Conservation (phyloP, 2,797 vertebrate species). For the Betta splendens region DNA sequence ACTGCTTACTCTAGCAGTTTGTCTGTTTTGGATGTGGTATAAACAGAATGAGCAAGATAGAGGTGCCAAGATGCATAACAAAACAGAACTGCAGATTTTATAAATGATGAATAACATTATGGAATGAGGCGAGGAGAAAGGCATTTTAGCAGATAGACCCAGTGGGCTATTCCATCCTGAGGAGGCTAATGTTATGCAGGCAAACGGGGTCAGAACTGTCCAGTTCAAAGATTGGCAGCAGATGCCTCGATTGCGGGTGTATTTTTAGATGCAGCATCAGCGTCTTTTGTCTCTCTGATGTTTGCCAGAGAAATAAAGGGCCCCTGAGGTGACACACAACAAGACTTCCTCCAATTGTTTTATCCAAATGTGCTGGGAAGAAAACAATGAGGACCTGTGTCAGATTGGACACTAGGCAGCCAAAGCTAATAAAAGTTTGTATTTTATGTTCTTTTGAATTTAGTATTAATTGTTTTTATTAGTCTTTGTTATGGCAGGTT, state of each 20-base stretch:
- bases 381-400: too few relatives aligned
- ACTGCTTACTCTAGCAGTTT: conserved; percentile 2
- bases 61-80: neutral
- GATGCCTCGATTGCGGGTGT: conserved; percentile 6
- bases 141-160: neutral
- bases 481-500: neutral
- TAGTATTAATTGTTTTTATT: conserved; percentile 1
- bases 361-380: too few relatives aligned
- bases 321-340: conserved; percentile 6
- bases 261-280: conserved; percentile 15
- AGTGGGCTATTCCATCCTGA: neutral
- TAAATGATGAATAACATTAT: conserved; percentile 4
- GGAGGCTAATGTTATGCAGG: neutral
- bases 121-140: neutral
- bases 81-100: neutral
- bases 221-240: conserved; percentile 17
- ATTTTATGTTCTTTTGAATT: neutral
- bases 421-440: conserved; percentile 2
- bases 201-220: conserved; percentile 4
- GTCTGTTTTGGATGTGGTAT: conserved; percentile 3
- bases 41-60: neutral
- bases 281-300: neutral
- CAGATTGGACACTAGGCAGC: too few relatives aligned
- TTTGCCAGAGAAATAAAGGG: conserved; percentile 15
- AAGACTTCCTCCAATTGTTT: conserved; percentile 56